These are phyloP conservation scores for Diplosoma virens DNA, from an alignment of 23 tunicate genomes.

Conservation along the genomic window DNA sequence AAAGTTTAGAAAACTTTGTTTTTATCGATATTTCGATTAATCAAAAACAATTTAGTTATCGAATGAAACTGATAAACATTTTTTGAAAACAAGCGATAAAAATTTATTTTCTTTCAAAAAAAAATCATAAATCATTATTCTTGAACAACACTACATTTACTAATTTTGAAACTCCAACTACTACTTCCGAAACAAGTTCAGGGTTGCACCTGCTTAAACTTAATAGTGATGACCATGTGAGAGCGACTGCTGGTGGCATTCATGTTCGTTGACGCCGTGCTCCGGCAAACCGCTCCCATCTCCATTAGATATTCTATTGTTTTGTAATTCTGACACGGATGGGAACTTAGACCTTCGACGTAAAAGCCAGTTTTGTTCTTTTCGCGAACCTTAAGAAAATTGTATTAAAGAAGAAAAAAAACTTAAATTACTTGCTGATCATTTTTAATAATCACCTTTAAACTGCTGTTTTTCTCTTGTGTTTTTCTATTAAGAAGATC, in stretches of 20 bases:
- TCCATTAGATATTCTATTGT: conserved; percentile 63
- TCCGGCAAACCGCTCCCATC: conserved; percentile 54
- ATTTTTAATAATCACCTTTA: neutral
- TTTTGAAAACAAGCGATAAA: too few species aligned
- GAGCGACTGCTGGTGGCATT: conserved; percentile 79
- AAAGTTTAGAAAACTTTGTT: too few species aligned
- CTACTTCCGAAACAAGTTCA: too few species aligned
- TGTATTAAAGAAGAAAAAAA: too few species aligned
- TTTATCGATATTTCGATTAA: too few species aligned
- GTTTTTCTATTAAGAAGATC: conserved; percentile 31
- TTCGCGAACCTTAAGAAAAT: conserved; percentile 60
- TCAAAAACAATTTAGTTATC: too few species aligned
- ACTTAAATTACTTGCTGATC: too few species aligned
- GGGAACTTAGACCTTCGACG: conserved; percentile 64
- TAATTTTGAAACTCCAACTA: too few species aligned
- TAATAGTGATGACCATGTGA: conserved; percentile 76
- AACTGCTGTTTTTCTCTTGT: neutral
- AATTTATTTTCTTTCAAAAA: too few species aligned
- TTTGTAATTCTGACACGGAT: conserved; percentile 60
- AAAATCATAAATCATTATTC: too few species aligned
- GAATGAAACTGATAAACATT: too few species aligned
- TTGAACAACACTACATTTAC: too few species aligned
- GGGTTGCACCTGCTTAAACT: conserved; percentile 51
- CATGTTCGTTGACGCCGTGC: conserved; percentile 84
- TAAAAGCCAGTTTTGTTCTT: conserved; percentile 41